phyloP scores from a whole-genome alignment of 1,140 invertebrate species.

The Anastrepha ludens region DNA sequence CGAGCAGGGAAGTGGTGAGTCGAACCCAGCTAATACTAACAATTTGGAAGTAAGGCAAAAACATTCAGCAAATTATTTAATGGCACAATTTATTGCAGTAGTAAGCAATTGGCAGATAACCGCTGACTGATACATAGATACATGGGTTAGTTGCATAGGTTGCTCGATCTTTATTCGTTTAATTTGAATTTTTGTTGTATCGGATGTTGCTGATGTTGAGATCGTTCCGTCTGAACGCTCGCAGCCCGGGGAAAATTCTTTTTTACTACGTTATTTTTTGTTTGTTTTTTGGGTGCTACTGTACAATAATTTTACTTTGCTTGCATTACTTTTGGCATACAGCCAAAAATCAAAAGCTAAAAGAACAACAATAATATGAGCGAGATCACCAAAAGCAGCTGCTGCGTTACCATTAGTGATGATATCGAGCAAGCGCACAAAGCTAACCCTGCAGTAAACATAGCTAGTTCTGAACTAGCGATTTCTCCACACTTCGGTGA shows the following conservation, averaged over 20 bases:
- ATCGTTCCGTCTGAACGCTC: constrained; percentile 44
- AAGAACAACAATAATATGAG: not conserved
- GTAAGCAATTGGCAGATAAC: not conserved
- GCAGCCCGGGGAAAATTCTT: constrained; percentile 12
- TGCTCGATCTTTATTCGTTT: not conserved
- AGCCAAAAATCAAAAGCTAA: not conserved
- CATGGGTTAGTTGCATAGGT: not conserved
- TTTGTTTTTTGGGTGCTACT: not conserved
- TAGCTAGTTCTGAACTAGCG: too few relatives aligned
- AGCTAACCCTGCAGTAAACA: not conserved
- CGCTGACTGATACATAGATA: not conserved
- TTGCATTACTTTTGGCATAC: constrained; percentile 33
- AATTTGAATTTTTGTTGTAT: constrained; percentile 3
- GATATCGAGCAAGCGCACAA: not conserved
- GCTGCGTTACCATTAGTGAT: not conserved
- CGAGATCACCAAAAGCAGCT: not conserved
- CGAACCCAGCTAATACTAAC: too few relatives aligned
- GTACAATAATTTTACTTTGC: constrained; percentile 5
- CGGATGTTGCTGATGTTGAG: not conserved
- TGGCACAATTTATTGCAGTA: not conserved
- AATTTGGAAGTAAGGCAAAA: too few relatives aligned
- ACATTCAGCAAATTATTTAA: too few relatives aligned
- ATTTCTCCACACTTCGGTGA: too few relatives aligned
- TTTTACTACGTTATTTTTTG: not conserved
- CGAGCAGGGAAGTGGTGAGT: too few relatives aligned